Conservation (phyloP, 1,140 invertebrate genomes). For the Bactericera cockerelli region DNA sequence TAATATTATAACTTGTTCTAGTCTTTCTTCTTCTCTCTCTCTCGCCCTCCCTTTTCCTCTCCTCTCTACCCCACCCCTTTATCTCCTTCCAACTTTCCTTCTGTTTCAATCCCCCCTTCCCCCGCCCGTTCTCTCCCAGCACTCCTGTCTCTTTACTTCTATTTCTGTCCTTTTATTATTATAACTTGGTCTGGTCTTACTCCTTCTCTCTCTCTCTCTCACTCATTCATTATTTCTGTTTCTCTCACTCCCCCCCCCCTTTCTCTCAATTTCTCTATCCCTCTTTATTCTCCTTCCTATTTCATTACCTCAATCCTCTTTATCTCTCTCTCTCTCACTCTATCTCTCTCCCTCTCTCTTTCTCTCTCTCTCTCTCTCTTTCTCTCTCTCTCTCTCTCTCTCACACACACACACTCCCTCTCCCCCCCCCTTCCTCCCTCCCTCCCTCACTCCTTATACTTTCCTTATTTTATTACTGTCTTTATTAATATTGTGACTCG, state of each 20-base stretch:
- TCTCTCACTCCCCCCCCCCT: not conserved
- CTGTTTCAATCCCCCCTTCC: not conserved
- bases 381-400: too few relatives aligned
- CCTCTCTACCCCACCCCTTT: not conserved
- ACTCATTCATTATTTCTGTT: not conserved
- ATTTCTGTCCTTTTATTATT: too few relatives aligned
- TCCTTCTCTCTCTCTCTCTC: not conserved
- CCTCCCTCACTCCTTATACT: too few relatives aligned
- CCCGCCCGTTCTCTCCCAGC: too few relatives aligned
- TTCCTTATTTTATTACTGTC: too few relatives aligned
- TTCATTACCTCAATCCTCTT: too few relatives aligned
- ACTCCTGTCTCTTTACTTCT: too few relatives aligned
- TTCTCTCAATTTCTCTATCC: slow-evolving; percentile 4
- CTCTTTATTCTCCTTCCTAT: not conserved
- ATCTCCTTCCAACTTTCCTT: not conserved
- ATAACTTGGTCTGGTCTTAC: not conserved
- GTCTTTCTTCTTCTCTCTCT: not conserved
- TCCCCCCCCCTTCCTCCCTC: not conserved
- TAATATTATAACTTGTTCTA: too few relatives aligned
- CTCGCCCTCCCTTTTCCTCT: not conserved
- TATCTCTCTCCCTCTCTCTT: not conserved
- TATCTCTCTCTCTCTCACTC: not conserved
- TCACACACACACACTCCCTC: not conserved
- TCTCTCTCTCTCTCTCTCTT: not conserved
- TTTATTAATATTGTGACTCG: too few relatives aligned